phyloP scores from a whole-genome alignment of 2,888 invertebrate species.

The Teleiodes luculella region DNA sequence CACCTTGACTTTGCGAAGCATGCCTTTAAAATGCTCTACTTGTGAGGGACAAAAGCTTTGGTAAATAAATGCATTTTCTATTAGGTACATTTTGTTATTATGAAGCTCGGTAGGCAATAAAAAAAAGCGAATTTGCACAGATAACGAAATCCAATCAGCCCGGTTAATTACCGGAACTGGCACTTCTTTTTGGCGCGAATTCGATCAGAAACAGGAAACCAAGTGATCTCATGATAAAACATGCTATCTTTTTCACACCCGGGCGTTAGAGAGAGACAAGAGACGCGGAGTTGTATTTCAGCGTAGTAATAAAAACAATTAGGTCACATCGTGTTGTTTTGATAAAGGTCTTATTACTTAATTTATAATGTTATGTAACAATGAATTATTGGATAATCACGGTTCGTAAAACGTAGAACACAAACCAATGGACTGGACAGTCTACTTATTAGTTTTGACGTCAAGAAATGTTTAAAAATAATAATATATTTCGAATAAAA shows the following conservation, averaged over 20 bases:
- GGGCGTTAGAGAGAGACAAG: background rate
- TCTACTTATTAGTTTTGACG: too few relatives aligned
- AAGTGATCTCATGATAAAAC: background rate
- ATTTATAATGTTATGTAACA: too few relatives aligned
- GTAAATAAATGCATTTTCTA: too few relatives aligned
- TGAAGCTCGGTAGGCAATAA: background rate
- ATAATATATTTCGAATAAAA: too few relatives aligned
- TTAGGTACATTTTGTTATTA: too few relatives aligned
- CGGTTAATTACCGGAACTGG: background rate
- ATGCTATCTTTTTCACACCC: background rate
- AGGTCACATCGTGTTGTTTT: background rate
- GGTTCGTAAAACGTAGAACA: too few relatives aligned
- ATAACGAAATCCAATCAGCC: conserved; percentile 1
- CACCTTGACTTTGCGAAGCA: too few relatives aligned
- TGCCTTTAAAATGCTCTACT: too few relatives aligned
- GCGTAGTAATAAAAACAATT: background rate
- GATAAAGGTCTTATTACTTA: background rate
- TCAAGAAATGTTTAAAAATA: too few relatives aligned
- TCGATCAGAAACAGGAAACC: background rate
- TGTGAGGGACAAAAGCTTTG: too few relatives aligned
- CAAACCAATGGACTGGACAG: too few relatives aligned
- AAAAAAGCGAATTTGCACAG: background rate
- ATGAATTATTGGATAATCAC: too few relatives aligned
- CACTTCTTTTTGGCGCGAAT: background rate
- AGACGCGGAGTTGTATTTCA: background rate